Evolutionary conservation across 2,888 invertebrate species (phyloP), one percentile per base, ranked within the genome.

Genomic region (Selenia dentaria): DNA sequence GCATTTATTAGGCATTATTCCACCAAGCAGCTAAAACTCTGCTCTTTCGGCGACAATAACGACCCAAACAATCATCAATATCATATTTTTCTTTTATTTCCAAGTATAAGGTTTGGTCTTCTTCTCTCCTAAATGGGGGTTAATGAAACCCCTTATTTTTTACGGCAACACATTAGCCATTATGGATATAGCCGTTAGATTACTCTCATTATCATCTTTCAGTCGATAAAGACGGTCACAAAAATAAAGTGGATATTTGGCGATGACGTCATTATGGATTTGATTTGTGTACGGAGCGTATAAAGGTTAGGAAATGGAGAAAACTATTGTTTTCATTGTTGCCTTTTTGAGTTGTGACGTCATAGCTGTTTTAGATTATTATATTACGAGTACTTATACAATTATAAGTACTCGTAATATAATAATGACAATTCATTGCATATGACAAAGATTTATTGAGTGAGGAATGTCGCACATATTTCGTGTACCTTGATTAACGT

Each of bases 71-170:
- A 46, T 27, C 25, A 37, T 47, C 32, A 41, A 37, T 32, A 36
- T 14, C 35, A 42, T 48, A 37, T 40, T 46, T n/a, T 46, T 42
- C 35, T 27, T 35, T 29, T 10, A 36, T 31, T 46, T 8, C 32
- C 11, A 22, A 22, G 27, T 26, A 36, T n/a, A 35, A 20, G 16
- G 9, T 31, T 28, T 40, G 36, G 31, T 40, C 36, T 39, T 43
- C 38, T 28, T 38, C 14, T 20, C 35, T 8, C 20, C 12, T 39
- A 42, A 39, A 49, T 43, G 36, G 41, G 49, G 42, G 52, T 44
- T 51, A 54, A 57, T 54, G 57, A 54, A 57, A 52, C 38, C 22
- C 43, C 48, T 57, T 51, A 44, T 48, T 57, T 57, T 51, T 54
- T 53, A 54, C 41, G 31, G 29, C 38, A 29, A 22, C 45, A 51